These are phyloP conservation scores for Bagarius yarrelli DNA, from an alignment of 2,113 vertebrate genomes.

Conservation along the genomic window DNA sequence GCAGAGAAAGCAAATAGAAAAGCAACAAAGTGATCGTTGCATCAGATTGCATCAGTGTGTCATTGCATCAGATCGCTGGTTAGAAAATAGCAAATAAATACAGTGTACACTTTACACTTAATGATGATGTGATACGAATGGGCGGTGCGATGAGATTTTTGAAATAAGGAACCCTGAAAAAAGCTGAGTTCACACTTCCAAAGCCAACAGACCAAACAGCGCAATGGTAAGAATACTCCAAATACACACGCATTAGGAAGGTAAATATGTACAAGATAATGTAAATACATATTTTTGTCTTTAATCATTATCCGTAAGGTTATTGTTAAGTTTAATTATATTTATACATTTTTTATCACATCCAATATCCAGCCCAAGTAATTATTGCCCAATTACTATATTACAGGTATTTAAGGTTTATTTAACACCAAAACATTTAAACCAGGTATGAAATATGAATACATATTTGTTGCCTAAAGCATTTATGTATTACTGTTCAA, in stretches of 20 bases:
- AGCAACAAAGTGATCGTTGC: not conserved
- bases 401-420: no score
- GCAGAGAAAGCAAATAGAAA: not conserved
- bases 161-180: not conserved
- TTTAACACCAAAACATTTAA: no score
- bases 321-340: no score
- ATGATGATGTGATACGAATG: not conserved
- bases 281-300: no score
- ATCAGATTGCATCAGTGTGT: not conserved
- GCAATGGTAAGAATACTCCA: constrained; percentile 1
- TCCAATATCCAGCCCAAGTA: no score
- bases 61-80: not conserved
- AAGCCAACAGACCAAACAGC: not conserved
- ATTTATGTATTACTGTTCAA: no score
- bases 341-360: no score
- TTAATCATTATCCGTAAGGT: no score
- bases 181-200: not conserved
- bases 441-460: no score
- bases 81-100: not conserved
- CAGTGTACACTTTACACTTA: not conserved
- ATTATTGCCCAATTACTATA: no score
- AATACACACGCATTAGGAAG: not conserved
- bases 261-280: no score
- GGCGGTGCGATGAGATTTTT: not conserved
- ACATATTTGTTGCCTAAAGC: no score